A percentile compares a stretch with the other conserved stretches of the same genome.
phyloP scores from a whole-genome alignment of 1,140 invertebrate species.

The Rhysida immarginata region DNA sequence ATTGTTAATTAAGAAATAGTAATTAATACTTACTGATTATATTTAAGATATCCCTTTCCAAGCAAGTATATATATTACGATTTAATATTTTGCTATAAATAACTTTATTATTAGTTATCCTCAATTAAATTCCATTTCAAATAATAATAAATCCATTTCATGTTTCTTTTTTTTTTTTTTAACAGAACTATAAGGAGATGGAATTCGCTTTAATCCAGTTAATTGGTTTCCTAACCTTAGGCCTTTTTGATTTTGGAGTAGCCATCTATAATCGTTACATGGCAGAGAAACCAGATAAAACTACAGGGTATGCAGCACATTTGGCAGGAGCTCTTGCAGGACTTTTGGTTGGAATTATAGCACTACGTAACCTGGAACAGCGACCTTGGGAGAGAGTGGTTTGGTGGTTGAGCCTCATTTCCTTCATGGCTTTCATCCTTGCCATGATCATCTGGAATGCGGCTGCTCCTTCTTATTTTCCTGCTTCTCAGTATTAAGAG shows the following conservation, averaged over 20 bases:
- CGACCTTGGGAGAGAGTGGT: constrained; percentile 63
- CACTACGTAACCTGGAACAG: constrained; percentile 74
- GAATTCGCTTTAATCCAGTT: constrained; percentile 66
- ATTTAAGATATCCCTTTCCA: too few species aligned
- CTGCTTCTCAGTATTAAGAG: neutral
- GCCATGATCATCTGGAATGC: constrained; percentile 38
- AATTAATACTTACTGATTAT: too few species aligned
- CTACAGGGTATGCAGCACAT: constrained; percentile 67
- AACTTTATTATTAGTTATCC: too few species aligned
- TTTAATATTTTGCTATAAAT: too few species aligned
- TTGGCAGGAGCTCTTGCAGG: constrained; percentile 72
- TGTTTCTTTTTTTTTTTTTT: too few species aligned
- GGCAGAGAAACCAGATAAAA: constrained; percentile 26
- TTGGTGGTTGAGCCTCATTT: constrained; percentile 65
- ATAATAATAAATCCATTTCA: too few species aligned
- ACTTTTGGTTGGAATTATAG: constrained; percentile 80
- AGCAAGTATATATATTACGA: too few species aligned
- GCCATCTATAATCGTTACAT: constrained; percentile 66
- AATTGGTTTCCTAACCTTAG: constrained; percentile 55
- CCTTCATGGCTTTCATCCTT: constrained; percentile 57
- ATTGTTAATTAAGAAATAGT: too few species aligned
- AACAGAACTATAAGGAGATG: constrained; percentile 83
- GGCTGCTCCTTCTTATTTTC: constrained; percentile 1
- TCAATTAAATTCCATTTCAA: too few species aligned
- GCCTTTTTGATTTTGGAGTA: constrained; percentile 56